Conservation (phyloP, 2,797 vertebrate genomes). For the Acrocephalus scirpaceus region DNA sequence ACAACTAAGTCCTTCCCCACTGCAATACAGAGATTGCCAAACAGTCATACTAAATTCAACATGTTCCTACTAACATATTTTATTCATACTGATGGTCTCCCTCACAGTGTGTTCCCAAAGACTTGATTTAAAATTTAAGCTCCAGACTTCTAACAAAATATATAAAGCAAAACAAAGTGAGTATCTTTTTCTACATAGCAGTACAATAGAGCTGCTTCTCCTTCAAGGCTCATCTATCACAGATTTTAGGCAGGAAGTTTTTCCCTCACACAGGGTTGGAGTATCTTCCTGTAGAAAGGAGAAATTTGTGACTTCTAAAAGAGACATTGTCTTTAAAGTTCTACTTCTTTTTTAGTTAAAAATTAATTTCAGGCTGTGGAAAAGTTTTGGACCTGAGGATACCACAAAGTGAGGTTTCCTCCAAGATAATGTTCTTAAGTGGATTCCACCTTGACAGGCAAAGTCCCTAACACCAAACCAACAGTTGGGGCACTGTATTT, state of each 20-base stretch:
- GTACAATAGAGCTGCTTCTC: neutral
- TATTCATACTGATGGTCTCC: conserved; percentile 36
- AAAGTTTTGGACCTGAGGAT: neutral
- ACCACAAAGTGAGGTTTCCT: neutral
- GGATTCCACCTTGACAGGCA: neutral
- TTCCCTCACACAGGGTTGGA: neutral
- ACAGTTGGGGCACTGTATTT: neutral
- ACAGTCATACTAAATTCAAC: neutral
- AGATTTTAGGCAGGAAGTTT: neutral
- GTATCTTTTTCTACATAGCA: neutral
- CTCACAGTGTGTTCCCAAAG: neutral
- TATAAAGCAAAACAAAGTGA: neutral
- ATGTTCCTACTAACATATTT: neutral
- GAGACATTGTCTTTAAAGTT: neutral
- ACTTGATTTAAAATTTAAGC: conserved; percentile 23
- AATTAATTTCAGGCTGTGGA: neutral
- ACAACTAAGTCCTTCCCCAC: neutral
- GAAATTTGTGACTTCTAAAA: neutral
- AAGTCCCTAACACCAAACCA: neutral
- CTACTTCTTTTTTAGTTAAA: neutral
- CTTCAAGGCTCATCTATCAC: neutral
- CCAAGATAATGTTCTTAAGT: neutral
- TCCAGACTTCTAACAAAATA: conserved; percentile 8
- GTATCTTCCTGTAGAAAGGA: neutral
- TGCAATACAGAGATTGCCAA: neutral